Evolutionary conservation across 2,888 invertebrate species (phyloP).

Genomic region (Anagyrus pseudococci): DNA sequence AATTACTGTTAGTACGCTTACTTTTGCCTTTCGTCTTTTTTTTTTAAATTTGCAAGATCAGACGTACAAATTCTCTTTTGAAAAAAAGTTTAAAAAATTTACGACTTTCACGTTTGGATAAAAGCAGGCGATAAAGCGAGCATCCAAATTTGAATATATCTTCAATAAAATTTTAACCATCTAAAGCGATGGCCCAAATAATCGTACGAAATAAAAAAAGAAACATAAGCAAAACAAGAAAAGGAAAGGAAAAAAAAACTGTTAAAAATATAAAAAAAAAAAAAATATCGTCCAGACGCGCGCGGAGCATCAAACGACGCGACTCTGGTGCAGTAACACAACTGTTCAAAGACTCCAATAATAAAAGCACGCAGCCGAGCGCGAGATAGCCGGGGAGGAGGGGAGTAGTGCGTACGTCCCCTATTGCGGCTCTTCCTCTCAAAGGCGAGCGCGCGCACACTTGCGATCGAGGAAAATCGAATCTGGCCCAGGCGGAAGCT

Average conservation of each 20-base stretch:
- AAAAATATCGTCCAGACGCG: not conserved
- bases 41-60: not conserved
- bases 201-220: too few species aligned
- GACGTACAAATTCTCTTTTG: not conserved
- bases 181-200: too few species aligned
- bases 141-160: too few species aligned
- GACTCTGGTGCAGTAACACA: not conserved
- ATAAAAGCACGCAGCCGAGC: not conserved
- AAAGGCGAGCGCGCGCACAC: too few species aligned
- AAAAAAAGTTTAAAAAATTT: not conserved
- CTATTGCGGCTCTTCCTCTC: not conserved
- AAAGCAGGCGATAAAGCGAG: too few species aligned
- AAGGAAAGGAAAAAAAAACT: too few species aligned
- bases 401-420: too few species aligned
- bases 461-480: not conserved
- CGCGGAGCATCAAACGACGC: not conserved
- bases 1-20: too few species aligned
- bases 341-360: not conserved
- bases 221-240: too few species aligned
- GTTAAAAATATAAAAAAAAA: too few species aligned
- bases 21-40: not conserved
- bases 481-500: conserved; percentile 16
- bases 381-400: too few species aligned
- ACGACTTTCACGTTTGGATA: not conserved
- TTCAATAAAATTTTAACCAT: too few species aligned